Evolutionary conservation across 2,888 invertebrate genomes (phyloP).

Genomic region (Rhagophthalmus giganteus): DNA sequence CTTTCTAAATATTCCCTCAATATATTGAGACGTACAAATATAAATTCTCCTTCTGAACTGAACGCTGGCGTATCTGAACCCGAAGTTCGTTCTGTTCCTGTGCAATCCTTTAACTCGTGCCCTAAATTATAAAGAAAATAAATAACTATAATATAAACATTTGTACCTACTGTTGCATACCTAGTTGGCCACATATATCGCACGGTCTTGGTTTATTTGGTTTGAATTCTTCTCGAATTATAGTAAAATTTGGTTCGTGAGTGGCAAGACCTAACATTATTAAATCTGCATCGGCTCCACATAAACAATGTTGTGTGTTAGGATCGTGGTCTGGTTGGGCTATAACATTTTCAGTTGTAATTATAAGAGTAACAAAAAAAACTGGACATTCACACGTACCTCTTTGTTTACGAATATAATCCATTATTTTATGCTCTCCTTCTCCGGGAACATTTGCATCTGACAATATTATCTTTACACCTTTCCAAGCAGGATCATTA

Average conservation of each 20-base stretch:
- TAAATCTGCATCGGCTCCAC: conserved; percentile 97
- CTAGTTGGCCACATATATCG: conserved; percentile 88
- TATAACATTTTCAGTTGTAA: conserved; percentile 43
- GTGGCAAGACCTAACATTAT: conserved; percentile 98
- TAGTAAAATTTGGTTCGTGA: conserved; percentile 98
- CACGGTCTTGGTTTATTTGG: conserved; percentile 96
- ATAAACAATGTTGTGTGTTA: conserved; percentile 95
- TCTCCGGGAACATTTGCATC: conserved; percentile 98
- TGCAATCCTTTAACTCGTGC: conserved; percentile 93
- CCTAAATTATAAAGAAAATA: conserved; percentile 59
- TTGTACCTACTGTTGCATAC: conserved; percentile 44
- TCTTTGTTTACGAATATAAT: conserved; percentile 94
- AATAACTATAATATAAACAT: no score
- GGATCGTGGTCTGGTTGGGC: conserved; percentile 95
- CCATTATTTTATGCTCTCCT: conserved; percentile 99
- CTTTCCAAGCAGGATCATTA: conserved; percentile 92
- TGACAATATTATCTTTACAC: conserved; percentile 93
- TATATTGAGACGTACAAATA: conserved; percentile 91
- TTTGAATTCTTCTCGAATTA: conserved; percentile 97
- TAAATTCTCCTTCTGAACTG: conserved; percentile 80
- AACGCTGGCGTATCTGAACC: conserved; percentile 62
- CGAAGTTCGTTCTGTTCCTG: conserved; percentile 62
- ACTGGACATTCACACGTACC: conserved; percentile 58
- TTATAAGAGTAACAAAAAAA: neutral
- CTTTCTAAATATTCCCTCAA: conserved; percentile 90